Conservation (phyloP, 2,113 vertebrate species). For the Pelmatolapia mariae region DNA sequence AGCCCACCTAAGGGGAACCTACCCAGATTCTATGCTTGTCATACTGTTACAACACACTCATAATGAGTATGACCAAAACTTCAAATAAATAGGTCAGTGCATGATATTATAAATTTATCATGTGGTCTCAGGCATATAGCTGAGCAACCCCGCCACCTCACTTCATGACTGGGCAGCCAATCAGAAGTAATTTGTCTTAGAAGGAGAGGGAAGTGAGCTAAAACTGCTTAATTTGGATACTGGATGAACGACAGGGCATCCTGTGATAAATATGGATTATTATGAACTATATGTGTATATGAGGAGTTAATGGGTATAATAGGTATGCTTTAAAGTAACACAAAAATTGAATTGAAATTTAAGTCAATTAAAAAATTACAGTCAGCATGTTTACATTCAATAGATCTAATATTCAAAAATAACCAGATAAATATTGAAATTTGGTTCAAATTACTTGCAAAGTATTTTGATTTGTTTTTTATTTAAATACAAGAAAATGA, state of each 20-base stretch:
- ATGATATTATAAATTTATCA: neutral
- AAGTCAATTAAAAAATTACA: neutral
- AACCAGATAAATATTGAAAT: neutral
- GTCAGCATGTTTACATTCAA: neutral
- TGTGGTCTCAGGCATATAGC: neutral
- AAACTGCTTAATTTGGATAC: neutral
- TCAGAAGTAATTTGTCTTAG: neutral
- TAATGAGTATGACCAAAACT: neutral
- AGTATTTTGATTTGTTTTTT: neutral
- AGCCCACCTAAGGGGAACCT: neutral
- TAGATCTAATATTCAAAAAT: neutral
- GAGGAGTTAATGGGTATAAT: neutral
- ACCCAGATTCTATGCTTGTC: neutral
- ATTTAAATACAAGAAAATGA: neutral
- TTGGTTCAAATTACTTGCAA: neutral
- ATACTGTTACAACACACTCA: neutral
- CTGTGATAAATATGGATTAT: neutral
- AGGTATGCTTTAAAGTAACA: neutral
- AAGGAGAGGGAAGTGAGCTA: neutral
- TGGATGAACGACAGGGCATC: neutral
- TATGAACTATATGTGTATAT: neutral
- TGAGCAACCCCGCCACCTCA: accelerated
- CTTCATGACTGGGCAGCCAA: neutral
- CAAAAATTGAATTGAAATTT: neutral
- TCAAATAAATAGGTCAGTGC: neutral